phyloP scores from a whole-genome alignment of 2,797 vertebrate genomes.

The Bradypus variegatus region DNA sequence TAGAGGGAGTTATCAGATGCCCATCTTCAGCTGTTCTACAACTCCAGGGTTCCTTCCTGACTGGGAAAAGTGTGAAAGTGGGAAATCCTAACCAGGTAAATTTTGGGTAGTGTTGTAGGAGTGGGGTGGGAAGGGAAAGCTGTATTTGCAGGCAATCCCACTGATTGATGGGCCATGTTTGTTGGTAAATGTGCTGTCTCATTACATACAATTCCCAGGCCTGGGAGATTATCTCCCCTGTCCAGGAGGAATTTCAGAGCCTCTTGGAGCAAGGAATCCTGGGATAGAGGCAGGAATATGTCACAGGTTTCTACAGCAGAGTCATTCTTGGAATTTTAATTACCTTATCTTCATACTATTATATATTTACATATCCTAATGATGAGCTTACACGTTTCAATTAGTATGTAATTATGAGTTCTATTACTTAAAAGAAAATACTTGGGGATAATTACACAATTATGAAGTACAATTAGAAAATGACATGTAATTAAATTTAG shows the following conservation, averaged over 20 bases:
- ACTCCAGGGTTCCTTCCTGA: background rate
- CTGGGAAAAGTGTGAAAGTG: background rate
- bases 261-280: constrained; percentile 11
- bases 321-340: constrained; percentile 55
- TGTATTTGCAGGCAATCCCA: background rate
- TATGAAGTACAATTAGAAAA: constrained; percentile 63
- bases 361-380: constrained; percentile 65
- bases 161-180: background rate
- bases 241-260: constrained; percentile 30
- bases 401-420: constrained; percentile 64
- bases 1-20: background rate
- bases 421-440: constrained; percentile 65
- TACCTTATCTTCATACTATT: constrained; percentile 49
- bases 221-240: background rate
- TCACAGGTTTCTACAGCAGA: constrained; percentile 20
- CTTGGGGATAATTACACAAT: constrained; percentile 54
- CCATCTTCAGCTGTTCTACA: background rate
- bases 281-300: background rate
- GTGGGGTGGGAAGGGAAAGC: background rate
- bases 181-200: background rate
- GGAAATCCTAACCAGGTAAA: background rate
- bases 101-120: background rate
- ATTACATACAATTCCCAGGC: background rate
- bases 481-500: constrained; percentile 65
- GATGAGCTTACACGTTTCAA: constrained; percentile 66